Evolutionary conservation across 2,113 vertebrate species (phyloP), one percentile per base, ranked within the genome.

Genomic region (Mustela nigripes): DNA sequence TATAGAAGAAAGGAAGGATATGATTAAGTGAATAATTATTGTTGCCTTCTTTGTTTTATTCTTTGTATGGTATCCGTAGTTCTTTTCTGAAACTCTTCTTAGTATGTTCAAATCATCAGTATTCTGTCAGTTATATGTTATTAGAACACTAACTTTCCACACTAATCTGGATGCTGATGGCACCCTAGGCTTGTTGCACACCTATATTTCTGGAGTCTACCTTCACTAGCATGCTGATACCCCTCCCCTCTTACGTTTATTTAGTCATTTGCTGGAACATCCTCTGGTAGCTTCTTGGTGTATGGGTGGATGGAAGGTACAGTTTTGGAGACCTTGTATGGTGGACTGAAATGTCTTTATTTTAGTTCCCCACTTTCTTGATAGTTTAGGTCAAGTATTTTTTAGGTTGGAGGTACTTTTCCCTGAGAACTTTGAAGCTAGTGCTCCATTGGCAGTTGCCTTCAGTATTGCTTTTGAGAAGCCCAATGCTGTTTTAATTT

Each of bases 381-480:
- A 69, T 95, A 24, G 9, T 69, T 81, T 95, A 69, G 39, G 10
- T 65, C 45, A 94, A 45, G 9, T 93, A 62, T 78, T 48, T 82
- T 91, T 28, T n/a, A 94, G 80, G 18, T 42, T 80, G 22, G 33
- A 89, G 31, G 48, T 95, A 36, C 71, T 96, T 93, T 97, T 97
- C 65, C n/a, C 36, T 95, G 33, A 42, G 58, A 91, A 94, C 82
- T 97, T 96, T 79, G 21, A 92, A 95, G 36, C 14, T 93, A 74
- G 1, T 95, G 18, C 36, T 92, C 11, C 39, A 48, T 95, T 93
- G 22, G 31, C 83, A 95, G 11, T 60, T 85, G 65, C 48, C 67
- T 96, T 92, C 10, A 78, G 0, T 80, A 33, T 81, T 96, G 31
- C 36, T 85, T 98, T 97, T 71, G 73, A 80, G 88, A 96, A 94